Percentiles rank a stretch among this genome's conserved stretches.
Conservation (phyloP, 2,888 invertebrate species). For the Endotricha flammealis region DNA sequence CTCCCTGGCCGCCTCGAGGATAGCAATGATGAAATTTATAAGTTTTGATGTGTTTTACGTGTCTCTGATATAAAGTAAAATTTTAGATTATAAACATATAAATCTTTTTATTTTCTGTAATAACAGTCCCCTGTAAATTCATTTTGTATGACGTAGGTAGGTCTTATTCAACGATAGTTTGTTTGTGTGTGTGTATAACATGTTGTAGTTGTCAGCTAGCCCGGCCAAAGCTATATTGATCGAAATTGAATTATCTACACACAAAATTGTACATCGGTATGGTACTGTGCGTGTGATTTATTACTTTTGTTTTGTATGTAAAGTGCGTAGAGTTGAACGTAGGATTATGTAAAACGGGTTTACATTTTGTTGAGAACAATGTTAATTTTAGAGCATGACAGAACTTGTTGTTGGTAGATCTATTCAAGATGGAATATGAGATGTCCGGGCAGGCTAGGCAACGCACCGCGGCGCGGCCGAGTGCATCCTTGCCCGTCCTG, state of each 20-base stretch:
- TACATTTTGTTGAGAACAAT: conserved; percentile 20
- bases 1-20: background rate
- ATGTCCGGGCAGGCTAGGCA: conserved; percentile 11
- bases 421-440: conserved; percentile 33
- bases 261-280: conserved; percentile 1
- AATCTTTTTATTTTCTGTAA: background rate
- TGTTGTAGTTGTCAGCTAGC: background rate
- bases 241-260: conserved; percentile 4
- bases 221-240: conserved; percentile 4
- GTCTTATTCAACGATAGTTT: no score
- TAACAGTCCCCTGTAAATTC: background rate
- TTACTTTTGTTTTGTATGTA: background rate
- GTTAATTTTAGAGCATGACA: conserved; percentile 42
- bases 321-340: background rate
- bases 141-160: background rate
- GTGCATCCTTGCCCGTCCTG: background rate
- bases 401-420: conserved; percentile 28
- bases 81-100: conserved; percentile 1
- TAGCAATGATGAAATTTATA: conserved; percentile 1
- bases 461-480: conserved; percentile 1
- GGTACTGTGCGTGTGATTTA: conserved; percentile 1
- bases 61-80: conserved; percentile 1
- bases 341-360: conserved; percentile 1
- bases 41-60: conserved; percentile 1
- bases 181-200: no score